A percentile compares a stretch with the other conserved stretches of the same genome.
Evolutionary conservation across 1,140 invertebrate species (phyloP).

Genomic region (Helicorthomorpha holstii): DNA sequence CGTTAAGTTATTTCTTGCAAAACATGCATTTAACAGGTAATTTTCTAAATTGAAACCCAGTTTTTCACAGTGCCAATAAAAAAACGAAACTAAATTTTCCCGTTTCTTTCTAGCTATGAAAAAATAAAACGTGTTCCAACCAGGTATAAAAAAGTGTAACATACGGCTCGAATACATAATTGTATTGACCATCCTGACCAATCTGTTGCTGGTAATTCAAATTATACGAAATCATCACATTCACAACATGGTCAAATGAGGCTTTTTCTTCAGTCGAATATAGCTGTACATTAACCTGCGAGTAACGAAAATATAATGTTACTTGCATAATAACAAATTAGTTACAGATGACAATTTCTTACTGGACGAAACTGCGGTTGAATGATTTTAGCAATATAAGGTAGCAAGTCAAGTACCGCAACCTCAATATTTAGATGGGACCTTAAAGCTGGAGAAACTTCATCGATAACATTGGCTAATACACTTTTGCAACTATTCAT

Average conservation of each 20-base stretch:
- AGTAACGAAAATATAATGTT: neutral
- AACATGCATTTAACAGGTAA: no score
- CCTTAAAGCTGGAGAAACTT: conserved; percentile 39
- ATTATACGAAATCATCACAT: conserved; percentile 75
- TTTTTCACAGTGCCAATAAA: no score
- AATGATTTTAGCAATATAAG: conserved; percentile 53
- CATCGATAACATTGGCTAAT: conserved; percentile 38
- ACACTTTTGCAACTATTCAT: conserved; percentile 28
- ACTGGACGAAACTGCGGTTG: conserved; percentile 60
- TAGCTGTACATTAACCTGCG: conserved; percentile 48
- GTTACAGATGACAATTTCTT: conserved; percentile 13
- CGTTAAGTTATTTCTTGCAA: no score
- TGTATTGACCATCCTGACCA: conserved; percentile 54
- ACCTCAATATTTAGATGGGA: conserved; percentile 35
- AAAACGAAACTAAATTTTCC: no score
- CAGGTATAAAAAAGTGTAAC: no score
- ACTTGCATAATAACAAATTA: conserved; percentile 1
- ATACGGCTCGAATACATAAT: conserved; percentile 66
- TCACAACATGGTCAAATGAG: conserved; percentile 49
- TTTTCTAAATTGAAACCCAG: no score
- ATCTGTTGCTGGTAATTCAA: conserved; percentile 69
- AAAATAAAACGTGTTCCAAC: no score
- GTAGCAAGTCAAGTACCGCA: conserved; percentile 50
- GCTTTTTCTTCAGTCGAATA: conserved; percentile 57
- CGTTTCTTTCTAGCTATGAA: no score